Evolutionary conservation across 2,888 invertebrate genomes (phyloP).

Genomic region (Chymomyza fuscimana): DNA sequence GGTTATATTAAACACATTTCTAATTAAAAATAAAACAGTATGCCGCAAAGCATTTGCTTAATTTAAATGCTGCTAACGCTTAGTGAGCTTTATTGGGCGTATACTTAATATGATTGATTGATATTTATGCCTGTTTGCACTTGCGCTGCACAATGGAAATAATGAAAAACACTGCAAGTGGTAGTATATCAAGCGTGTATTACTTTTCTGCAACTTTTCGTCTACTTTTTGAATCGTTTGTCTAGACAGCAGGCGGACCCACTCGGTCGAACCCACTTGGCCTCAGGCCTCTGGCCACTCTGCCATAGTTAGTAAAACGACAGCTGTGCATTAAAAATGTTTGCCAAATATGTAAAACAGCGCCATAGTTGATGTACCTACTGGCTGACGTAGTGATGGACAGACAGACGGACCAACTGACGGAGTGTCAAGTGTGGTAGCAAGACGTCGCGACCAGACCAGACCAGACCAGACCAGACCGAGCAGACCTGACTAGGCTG

Average conservation of each 20-base stretch:
- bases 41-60: background rate
- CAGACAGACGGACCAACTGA: background rate
- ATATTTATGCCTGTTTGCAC: background rate
- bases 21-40: background rate
- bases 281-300: background rate
- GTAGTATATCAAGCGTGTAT: background rate
- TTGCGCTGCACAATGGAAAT: background rate
- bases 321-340: conserved; percentile 4
- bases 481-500: no score
- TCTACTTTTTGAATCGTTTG: background rate
- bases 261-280: background rate
- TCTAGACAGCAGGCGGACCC: conserved; percentile 1
- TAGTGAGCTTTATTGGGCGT: conserved; percentile 11
- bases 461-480: no score
- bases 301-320: background rate
- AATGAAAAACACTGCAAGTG: background rate
- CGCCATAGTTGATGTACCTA: background rate
- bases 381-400: background rate
- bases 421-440: background rate
- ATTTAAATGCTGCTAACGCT: conserved; percentile 4
- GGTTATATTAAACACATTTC: conserved; percentile 9
- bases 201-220: background rate
- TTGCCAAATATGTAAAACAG: conserved; percentile 1
- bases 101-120: conserved; percentile 15
- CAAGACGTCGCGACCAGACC: background rate